These are phyloP conservation scores for Myrmecophaga tridactyla DNA, from an alignment of 2,113 vertebrate genomes.

Conservation along the genomic window DNA sequence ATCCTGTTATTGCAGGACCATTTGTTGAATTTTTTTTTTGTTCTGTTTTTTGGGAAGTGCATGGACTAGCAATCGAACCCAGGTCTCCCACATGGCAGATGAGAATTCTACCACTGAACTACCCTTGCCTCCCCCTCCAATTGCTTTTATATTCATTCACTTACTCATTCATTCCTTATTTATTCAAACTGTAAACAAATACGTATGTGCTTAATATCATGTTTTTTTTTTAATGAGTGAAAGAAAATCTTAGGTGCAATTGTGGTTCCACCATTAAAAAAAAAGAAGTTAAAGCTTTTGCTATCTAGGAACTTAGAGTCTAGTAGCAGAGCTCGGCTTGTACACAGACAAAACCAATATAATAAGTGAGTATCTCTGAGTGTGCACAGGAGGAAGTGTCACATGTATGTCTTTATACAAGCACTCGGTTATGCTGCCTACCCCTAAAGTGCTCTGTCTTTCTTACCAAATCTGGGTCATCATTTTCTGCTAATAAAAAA, in stretches of 20 bases:
- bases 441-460: not conserved
- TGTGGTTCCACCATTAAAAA: not conserved
- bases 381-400: not conserved
- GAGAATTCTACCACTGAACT: too few relatives aligned
- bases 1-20: too few relatives aligned
- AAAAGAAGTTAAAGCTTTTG: not conserved
- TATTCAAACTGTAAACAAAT: not conserved
- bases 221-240: not conserved
- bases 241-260: not conserved
- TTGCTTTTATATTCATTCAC: not conserved
- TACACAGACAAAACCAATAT: not conserved
- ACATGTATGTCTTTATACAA: not conserved
- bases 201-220: not conserved
- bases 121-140: too few relatives aligned
- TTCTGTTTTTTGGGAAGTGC: too few relatives aligned
- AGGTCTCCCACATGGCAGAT: too few relatives aligned
- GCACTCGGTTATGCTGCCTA: not conserved
- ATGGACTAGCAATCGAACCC: too few relatives aligned
- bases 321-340: not conserved
- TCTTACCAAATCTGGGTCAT: not conserved
- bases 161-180: not conserved
- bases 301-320: not conserved
- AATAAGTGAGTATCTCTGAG: not conserved
- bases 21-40: too few relatives aligned
- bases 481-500: not conserved